These are phyloP conservation scores for Melozone crissalis DNA, from an alignment of 2,113 vertebrate species.

Conservation along the genomic window DNA sequence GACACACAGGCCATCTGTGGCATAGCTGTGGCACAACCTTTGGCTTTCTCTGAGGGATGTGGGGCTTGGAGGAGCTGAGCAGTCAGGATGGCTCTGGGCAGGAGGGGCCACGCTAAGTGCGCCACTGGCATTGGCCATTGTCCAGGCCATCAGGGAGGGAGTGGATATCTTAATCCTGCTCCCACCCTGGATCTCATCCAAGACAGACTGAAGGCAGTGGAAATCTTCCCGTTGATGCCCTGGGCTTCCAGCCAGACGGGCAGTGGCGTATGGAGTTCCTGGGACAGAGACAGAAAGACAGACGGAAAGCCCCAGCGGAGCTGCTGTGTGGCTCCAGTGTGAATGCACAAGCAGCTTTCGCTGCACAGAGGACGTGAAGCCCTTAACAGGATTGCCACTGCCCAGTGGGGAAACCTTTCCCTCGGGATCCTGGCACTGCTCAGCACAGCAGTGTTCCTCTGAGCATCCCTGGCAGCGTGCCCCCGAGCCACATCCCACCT, in stretches of 20 bases:
- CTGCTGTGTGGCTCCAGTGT: accelerated
- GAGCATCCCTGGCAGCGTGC: accelerated
- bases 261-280: not conserved
- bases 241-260: not conserved
- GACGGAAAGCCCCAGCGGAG: not conserved
- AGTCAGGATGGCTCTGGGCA: not conserved
- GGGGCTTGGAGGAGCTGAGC: not conserved
- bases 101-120: not conserved
- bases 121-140: not conserved
- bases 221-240: not conserved
- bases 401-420: not conserved
- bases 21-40: accelerated
- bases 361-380: not conserved
- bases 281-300: not conserved
- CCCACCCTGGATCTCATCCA: not conserved
- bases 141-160: not conserved
- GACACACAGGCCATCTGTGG: not conserved
- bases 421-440: accelerated
- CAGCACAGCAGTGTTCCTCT: accelerated
- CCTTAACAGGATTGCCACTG: accelerated
- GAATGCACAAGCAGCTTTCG: accelerated
- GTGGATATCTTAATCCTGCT: constrained; percentile 11
- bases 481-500: not conserved
- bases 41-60: not conserved
- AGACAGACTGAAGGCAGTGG: not conserved